Conservation (phyloP, 30 jellyfish, hydroid and myxozoan species). For the Catostylus mosaicus region DNA sequence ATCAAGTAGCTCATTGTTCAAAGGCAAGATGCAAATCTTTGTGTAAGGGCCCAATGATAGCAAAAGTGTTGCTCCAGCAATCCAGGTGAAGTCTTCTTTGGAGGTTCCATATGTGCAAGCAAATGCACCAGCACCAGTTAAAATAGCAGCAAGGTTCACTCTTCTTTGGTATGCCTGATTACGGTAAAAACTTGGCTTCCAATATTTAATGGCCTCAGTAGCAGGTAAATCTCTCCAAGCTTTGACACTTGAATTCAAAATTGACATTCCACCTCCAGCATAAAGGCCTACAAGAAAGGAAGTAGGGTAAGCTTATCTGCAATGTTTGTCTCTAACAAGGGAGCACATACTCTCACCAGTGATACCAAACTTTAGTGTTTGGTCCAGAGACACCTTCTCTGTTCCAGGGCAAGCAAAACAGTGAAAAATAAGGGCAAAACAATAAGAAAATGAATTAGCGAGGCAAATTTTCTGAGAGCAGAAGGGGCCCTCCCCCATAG, state of each 20-base stretch:
- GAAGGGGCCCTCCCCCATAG: too few species aligned
- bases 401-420: too few species aligned
- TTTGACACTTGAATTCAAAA: conserved; percentile 16
- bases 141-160: not conserved
- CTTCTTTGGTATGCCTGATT: conserved; percentile 22
- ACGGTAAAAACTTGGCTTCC: conserved; percentile 51
- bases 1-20: conserved; percentile 39
- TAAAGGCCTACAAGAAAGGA: conserved; percentile 1
- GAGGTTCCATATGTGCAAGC: conserved; percentile 16
- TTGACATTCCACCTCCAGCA: conserved; percentile 31
- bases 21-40: conserved; percentile 9
- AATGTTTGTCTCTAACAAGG: too few species aligned
- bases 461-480: too few species aligned
- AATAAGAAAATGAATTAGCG: too few species aligned
- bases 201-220: not conserved
- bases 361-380: too few species aligned
- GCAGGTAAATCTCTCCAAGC: conserved; percentile 35
- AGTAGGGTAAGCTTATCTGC: too few species aligned
- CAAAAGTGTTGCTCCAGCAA: conserved; percentile 32
- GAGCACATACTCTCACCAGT: too few species aligned
- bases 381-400: too few species aligned
- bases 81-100: conserved; percentile 6
- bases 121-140: conserved; percentile 31
- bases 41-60: conserved; percentile 27
- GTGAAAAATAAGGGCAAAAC: too few species aligned